These are phyloP conservation scores for Bradysia coprophila DNA, from an alignment of 1,140 invertebrate genomes.

Conservation along the genomic window DNA sequence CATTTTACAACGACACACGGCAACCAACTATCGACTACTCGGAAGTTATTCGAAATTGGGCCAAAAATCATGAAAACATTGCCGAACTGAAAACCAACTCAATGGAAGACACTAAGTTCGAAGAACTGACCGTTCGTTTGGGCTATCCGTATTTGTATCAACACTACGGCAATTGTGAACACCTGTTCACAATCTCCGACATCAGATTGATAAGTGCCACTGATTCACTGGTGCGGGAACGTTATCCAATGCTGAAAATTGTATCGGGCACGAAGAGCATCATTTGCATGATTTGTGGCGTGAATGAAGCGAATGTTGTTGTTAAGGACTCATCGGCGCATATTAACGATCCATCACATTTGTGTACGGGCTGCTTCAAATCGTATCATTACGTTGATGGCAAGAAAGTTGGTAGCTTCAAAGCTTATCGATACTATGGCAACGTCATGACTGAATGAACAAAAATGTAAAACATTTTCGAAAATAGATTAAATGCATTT, in stretches of 20 bases:
- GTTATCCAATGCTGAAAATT: conserved; percentile 32
- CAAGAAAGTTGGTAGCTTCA: conserved; percentile 33
- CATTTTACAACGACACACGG: conserved; percentile 59
- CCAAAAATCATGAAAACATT: conserved; percentile 23
- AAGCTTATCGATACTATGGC: conserved; percentile 27
- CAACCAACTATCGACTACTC: conserved; percentile 37
- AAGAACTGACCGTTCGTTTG: conserved; percentile 41
- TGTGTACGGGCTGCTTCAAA: conserved; percentile 42
- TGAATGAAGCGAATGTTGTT: conserved; percentile 33
- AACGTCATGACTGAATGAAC: too few relatives aligned
- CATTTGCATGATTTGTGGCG: conserved; percentile 33
- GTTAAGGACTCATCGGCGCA: conserved; percentile 33
- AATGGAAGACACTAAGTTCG: conserved; percentile 42
- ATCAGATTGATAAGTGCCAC: conserved; percentile 30
- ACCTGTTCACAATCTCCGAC: conserved; percentile 61
- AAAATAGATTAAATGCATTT: too few relatives aligned
- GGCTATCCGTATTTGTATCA: conserved; percentile 61
- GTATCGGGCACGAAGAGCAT: conserved; percentile 21
- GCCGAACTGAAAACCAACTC: conserved; percentile 30
- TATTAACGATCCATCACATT: conserved; percentile 42
- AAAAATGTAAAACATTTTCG: too few relatives aligned
- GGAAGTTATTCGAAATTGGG: conserved; percentile 42
- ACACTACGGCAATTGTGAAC: conserved; percentile 81
- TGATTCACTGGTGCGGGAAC: conserved; percentile 24
- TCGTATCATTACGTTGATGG: conserved; percentile 42